Percentiles rank a stretch among this genome's conserved stretches.
Conservation (phyloP, 2,113 vertebrate genomes). For the Euleptes europaea region DNA sequence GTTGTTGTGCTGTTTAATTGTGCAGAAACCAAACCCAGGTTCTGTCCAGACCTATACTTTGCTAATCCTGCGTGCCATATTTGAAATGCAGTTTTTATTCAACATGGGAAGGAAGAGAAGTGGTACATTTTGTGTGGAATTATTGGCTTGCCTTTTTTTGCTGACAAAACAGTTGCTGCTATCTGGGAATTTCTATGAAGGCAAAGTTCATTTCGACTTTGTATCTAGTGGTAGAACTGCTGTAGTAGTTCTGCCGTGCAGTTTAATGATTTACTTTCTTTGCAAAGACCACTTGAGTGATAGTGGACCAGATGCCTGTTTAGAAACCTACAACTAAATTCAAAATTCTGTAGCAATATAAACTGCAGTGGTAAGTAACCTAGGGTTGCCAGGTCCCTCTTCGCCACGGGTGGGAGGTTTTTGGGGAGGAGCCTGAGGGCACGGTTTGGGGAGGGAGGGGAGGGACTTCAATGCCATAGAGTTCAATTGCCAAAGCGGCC, state of each 20-base stretch:
- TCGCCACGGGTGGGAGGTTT: too few species aligned
- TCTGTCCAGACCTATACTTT: neutral
- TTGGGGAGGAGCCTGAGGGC: too few species aligned
- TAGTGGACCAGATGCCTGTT: neutral
- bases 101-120: neutral
- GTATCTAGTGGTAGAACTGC: neutral
- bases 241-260: neutral
- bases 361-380: neutral
- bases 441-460: too few species aligned
- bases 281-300: neutral
- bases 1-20: neutral
- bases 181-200: neutral
- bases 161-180: neutral
- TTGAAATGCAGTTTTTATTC: neutral
- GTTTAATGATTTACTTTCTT: neutral
- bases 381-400: too few species aligned
- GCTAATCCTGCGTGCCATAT: neutral
- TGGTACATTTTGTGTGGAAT: neutral
- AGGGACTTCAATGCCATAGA: too few species aligned
- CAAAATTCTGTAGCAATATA: neutral
- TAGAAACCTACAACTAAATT: neutral
- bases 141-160: neutral
- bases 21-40: neutral
- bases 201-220: neutral
- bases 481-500: too few species aligned